Conservation (phyloP, 2,888 invertebrate species). For the Leistus spinibarbis region DNA sequence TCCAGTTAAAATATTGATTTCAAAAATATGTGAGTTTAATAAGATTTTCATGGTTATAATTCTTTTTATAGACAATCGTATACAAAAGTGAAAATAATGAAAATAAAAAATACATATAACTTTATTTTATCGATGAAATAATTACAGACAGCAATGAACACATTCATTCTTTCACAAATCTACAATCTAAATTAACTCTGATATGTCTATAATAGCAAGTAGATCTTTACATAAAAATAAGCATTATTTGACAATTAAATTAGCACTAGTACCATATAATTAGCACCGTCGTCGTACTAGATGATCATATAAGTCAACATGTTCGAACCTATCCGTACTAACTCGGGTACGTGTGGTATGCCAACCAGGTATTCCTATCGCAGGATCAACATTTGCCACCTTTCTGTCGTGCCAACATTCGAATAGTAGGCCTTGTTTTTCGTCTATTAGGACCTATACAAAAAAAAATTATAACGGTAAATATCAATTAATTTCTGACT, state of each 20-base stretch:
- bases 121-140: too few relatives aligned
- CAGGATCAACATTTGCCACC: constrained; percentile 74
- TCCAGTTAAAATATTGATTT: too few relatives aligned
- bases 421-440: constrained; percentile 74
- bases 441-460: constrained; percentile 70
- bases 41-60: too few relatives aligned
- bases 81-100: too few relatives aligned
- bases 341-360: constrained; percentile 71
- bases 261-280: constrained; percentile 55
- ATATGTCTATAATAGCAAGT: too few relatives aligned
- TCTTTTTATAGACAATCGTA: too few relatives aligned
- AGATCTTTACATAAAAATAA: too few relatives aligned
- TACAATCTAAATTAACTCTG: neutral
- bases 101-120: too few relatives aligned
- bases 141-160: too few relatives aligned
- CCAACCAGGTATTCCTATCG: constrained; percentile 63
- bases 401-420: constrained; percentile 82
- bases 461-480: constrained; percentile 36
- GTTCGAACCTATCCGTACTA: constrained; percentile 70
- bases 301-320: constrained; percentile 82
- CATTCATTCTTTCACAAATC: too few relatives aligned
- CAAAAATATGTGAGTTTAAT: too few relatives aligned
- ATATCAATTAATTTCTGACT: too few relatives aligned
- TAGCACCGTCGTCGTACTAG: constrained; percentile 61
- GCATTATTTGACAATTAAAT: neutral